phyloP scores from a whole-genome alignment of 2,113 vertebrate genomes.

The Willisornis vidua region DNA sequence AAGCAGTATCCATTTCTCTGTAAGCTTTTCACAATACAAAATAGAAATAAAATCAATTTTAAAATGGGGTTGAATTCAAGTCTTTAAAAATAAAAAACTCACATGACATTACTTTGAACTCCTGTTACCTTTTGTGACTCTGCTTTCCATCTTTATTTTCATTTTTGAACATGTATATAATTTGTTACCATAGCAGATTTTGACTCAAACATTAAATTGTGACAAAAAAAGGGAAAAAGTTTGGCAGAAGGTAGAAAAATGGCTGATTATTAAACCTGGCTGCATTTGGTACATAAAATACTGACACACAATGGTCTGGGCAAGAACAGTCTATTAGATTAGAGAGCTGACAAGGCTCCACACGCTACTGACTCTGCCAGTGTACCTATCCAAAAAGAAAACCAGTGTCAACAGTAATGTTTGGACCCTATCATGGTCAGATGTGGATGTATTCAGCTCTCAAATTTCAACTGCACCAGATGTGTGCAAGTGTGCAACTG shows the following conservation, averaged over 20 bases:
- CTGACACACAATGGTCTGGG: constrained; percentile 64
- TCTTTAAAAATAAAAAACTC: constrained; percentile 13
- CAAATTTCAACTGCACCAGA: constrained; percentile 60
- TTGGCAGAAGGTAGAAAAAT: constrained; percentile 49
- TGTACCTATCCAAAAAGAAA: constrained; percentile 59
- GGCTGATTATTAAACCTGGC: constrained; percentile 54
- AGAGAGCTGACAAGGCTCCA: constrained; percentile 58
- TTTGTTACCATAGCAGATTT: constrained; percentile 55
- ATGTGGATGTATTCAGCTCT: constrained; percentile 52
- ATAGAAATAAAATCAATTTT: constrained; percentile 36
- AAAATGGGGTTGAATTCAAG: constrained; percentile 24
- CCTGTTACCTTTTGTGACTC: constrained; percentile 58
- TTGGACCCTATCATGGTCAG: constrained; percentile 46
- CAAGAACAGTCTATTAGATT: constrained; percentile 72
- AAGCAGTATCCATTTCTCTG: not conserved
- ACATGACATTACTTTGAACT: constrained; percentile 49
- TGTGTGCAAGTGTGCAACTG: constrained; percentile 53
- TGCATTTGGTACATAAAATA: constrained; percentile 57
- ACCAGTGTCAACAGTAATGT: constrained; percentile 57
- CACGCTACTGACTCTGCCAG: constrained; percentile 42
- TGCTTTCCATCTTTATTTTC: constrained; percentile 44
- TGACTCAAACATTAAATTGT: constrained; percentile 40
- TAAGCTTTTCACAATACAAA: not conserved
- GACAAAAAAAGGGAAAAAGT: not conserved
- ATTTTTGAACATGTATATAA: constrained; percentile 45